Conservation (phyloP, 2,113 vertebrate genomes). For the Galemys pyrenaicus region DNA sequence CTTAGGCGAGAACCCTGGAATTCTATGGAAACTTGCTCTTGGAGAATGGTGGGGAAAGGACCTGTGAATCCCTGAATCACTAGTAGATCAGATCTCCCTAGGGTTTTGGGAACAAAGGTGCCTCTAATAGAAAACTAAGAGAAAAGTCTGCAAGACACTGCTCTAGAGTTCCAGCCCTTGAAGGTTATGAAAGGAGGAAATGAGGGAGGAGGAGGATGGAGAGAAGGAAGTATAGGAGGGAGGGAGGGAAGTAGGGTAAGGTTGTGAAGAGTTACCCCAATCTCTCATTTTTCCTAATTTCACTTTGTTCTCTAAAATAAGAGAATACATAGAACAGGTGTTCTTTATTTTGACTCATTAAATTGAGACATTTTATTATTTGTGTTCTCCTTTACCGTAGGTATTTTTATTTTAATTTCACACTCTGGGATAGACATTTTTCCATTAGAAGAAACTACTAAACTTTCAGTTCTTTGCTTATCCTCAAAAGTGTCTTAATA, state of each 20-base stretch:
- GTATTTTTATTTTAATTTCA: not conserved
- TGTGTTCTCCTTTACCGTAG: not conserved
- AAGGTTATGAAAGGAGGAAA: not conserved
- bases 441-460: conserved; percentile 34
- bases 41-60: not conserved
- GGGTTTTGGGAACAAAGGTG: not conserved
- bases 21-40: not conserved
- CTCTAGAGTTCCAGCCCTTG: not conserved
- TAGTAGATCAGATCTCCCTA: not conserved
- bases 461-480: not conserved
- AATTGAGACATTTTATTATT: not conserved
- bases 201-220: not conserved
- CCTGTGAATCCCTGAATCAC: too few species aligned
- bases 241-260: not conserved
- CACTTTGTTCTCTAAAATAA: not conserved
- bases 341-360: not conserved
- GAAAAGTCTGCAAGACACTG: not conserved
- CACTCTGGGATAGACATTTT: not conserved
- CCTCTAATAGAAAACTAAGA: not conserved
- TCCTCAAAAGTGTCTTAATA: conserved; percentile 43
- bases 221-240: too few species aligned
- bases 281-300: not conserved
- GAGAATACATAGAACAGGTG: not conserved
- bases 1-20: not conserved
- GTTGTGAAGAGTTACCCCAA: not conserved